A percentile compares a stretch with the other conserved stretches of the same genome.
phyloP scores from a whole-genome alignment of 2,888 invertebrate species.

The Sminthurinus aureus region DNA sequence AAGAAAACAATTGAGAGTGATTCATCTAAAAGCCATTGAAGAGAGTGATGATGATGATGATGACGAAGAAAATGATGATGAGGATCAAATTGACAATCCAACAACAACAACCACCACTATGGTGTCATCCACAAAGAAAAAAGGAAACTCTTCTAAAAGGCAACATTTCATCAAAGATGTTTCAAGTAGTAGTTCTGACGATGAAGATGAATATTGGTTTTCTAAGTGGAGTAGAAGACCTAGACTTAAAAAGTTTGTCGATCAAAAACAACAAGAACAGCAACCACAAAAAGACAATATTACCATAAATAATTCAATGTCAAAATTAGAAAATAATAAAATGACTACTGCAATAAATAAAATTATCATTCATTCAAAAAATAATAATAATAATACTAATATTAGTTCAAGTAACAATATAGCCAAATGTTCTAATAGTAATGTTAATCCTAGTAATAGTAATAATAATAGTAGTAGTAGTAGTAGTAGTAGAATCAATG shows the following conservation, averaged over 20 bases:
- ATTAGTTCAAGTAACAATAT: background rate
- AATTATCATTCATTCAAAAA: background rate
- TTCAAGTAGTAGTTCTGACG: constrained; percentile 39
- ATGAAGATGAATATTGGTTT: constrained; percentile 66
- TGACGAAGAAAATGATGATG: constrained; percentile 18
- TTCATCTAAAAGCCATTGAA: constrained; percentile 46
- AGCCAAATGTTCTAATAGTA: background rate
- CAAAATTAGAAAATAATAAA: background rate
- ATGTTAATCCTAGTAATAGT: background rate
- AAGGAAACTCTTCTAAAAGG: background rate
- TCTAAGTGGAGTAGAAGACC: constrained; percentile 65
- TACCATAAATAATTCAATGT: background rate
- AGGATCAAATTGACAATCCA: background rate
- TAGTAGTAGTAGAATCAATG: background rate
- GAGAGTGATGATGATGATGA: constrained; percentile 2
- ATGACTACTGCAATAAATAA: background rate
- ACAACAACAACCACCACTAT: background rate
- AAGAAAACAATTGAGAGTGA: constrained; percentile 52
- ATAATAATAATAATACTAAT: background rate
- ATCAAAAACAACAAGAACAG: background rate
- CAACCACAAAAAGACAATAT: too few relatives aligned
- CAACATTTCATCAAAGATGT: background rate
- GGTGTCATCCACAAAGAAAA: too few relatives aligned
- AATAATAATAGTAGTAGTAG: background rate
- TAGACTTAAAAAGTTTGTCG: constrained; percentile 59